Evolutionary conservation across 2,113 vertebrate species (phyloP), one percentile per base, ranked within the genome.

Genomic region (Eptesicus fuscus): DNA sequence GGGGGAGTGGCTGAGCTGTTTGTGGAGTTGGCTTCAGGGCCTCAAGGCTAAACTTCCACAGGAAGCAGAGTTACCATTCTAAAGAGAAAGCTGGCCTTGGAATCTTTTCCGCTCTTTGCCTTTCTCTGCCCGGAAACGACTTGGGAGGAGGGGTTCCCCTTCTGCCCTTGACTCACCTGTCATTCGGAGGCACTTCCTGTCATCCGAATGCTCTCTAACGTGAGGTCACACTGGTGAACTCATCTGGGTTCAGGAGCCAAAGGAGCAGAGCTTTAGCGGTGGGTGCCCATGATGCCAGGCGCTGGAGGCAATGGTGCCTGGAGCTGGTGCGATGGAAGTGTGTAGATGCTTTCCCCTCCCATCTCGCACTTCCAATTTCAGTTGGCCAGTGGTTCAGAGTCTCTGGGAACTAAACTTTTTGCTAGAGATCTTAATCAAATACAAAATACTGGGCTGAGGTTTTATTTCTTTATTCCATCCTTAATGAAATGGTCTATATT

Each of bases 61-160:
- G 51, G 44, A 2, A 8, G 16, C 0, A 0, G 8, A n/a, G 49
- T 79, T 92, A 51, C 77, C 51, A 67, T 77, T 59, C 35, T 35
- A 3, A 53, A 59, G 30, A 70, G 23, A 22, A 71, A 61, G 77
- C 86, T 90, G 10, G 2, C 59, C 97, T 95, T 49, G 47, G 49
- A 94, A 86, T 86, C n/a, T 6, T 78, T 87, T 67, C 35, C 30
- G 7, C 28, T 71, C 51, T 80, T 73, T 84, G 84, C 44, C 65
- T 93, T 95, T 89, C 83, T 96, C 16, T 96, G 86, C 65, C 71
- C 83, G 80, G 87, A 93, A 97, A 95, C 40, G 56, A 69, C 37
- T 89, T 87, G 69, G 85, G 77, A 94, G 71, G 76, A 77, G 16
- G 61, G 42, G 18, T 47, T 69, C 91, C 0, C 5, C 32, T 56